These are phyloP conservation scores for Acrocephalus arundinaceus DNA, from an alignment of 2,113 vertebrate genomes.

Conservation along the genomic window DNA sequence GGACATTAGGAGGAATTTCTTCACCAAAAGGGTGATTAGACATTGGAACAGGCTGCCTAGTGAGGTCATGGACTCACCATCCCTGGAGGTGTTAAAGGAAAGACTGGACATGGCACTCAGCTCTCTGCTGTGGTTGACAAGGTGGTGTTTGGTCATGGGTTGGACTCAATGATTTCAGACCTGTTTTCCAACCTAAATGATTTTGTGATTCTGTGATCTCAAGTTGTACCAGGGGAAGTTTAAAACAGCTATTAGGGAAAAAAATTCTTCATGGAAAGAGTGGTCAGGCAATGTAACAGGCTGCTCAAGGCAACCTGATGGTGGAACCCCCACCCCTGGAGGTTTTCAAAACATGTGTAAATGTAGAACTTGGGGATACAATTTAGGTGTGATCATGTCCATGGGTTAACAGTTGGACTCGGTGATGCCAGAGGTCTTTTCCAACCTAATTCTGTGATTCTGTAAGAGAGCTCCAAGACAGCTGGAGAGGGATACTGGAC, in stretches of 20 bases:
- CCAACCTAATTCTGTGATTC: not conserved
- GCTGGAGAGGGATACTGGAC: not conserved
- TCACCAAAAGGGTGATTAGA: not conserved
- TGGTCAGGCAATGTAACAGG: not conserved
- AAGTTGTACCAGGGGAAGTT: not conserved
- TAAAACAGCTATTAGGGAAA: not conserved
- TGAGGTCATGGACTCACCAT: fast-evolving
- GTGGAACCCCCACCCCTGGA: not conserved
- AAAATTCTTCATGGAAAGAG: not conserved
- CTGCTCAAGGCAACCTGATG: not conserved
- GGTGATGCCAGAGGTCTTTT: not conserved
- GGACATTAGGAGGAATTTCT: not conserved
- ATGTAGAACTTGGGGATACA: not conserved
- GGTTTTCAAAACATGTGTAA: not conserved
- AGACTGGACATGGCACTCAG: not conserved
- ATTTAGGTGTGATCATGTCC: not conserved
- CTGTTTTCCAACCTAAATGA: not conserved
- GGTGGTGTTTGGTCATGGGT: not conserved
- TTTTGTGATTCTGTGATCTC: not conserved
- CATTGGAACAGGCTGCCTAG: not conserved
- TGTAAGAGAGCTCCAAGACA: not conserved
- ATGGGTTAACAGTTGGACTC: not conserved
- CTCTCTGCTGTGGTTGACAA: not conserved
- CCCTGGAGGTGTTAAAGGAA: not conserved
- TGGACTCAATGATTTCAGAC: too few relatives aligned